phyloP scores from a whole-genome alignment of 2,113 vertebrate genomes.

The Rhinolophus ferrumequinum region DNA sequence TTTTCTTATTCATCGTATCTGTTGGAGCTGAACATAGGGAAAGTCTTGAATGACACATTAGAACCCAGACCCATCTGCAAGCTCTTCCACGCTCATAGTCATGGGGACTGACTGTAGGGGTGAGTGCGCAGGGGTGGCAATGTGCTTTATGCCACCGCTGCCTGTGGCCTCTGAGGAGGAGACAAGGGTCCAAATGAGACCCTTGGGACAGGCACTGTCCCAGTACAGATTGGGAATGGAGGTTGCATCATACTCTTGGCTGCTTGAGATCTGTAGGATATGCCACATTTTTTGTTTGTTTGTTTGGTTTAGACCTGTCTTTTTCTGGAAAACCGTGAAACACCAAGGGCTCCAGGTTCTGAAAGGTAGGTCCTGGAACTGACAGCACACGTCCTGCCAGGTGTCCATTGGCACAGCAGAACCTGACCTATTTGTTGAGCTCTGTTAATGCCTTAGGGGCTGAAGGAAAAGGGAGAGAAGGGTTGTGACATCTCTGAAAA shows the following conservation, averaged over 20 bases:
- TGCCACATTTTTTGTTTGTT: neutral
- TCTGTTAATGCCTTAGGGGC: neutral
- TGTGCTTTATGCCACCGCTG: neutral
- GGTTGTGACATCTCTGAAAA: neutral
- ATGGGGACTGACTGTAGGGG: neutral
- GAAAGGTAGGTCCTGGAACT: neutral
- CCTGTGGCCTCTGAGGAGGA: neutral
- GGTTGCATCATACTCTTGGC: neutral
- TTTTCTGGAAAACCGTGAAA: neutral
- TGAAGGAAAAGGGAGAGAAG: neutral
- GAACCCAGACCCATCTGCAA: neutral
- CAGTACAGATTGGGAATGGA: neutral
- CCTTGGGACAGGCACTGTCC: neutral
- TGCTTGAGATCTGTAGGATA: neutral
- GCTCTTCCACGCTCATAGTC: neutral
- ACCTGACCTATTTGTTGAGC: neutral
- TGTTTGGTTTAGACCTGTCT: neutral
- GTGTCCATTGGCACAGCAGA: neutral
- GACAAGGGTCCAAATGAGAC: neutral
- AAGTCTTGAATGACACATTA: neutral
- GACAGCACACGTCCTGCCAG: fast-evolving
- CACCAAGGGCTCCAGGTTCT: neutral
- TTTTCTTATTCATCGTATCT: neutral
- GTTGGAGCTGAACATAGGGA: neutral
- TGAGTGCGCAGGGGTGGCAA: neutral